These are phyloP conservation scores for Bombus waltoni DNA, from an alignment of 1,140 invertebrate species.

Conservation along the genomic window DNA sequence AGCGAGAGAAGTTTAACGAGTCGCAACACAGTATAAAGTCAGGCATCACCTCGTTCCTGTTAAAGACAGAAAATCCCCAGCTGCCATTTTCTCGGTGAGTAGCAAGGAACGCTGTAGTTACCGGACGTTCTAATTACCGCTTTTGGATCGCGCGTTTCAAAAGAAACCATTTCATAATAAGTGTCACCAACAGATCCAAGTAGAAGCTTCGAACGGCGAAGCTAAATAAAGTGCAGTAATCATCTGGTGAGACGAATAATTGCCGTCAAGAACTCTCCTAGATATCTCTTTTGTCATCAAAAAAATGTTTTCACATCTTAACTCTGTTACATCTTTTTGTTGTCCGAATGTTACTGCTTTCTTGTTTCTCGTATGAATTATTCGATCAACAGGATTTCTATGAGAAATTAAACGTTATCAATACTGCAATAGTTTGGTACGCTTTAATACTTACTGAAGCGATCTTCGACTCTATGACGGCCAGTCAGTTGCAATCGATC, in stretches of 20 bases:
- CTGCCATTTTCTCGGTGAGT: slow-evolving; percentile 18
- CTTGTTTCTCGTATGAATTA: too few species aligned
- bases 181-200: neutral
- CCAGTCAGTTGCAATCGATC: too few species aligned
- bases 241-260: slow-evolving; percentile 47
- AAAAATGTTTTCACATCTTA: too few species aligned
- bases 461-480: too few species aligned
- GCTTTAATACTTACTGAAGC: too few species aligned
- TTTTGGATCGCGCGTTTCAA: slow-evolving; percentile 35
- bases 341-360: too few species aligned
- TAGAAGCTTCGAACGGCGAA: neutral
- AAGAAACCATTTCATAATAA: slow-evolving; percentile 34
- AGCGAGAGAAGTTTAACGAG: slow-evolving; percentile 42
- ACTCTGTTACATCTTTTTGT: too few species aligned
- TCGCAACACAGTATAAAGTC: slow-evolving; percentile 30
- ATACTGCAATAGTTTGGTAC: too few species aligned
- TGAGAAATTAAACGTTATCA: too few species aligned
- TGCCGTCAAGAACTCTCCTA: slow-evolving; percentile 21
- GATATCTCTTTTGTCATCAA: too few species aligned
- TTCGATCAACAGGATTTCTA: too few species aligned
- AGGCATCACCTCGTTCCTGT: slow-evolving; percentile 48
- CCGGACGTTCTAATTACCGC: slow-evolving; percentile 45
- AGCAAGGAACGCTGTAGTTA: neutral
- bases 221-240: slow-evolving; percentile 57
- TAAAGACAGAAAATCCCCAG: slow-evolving; percentile 50